These are phyloP conservation scores for Ochropacha duplaris DNA, from an alignment of 2,888 invertebrate genomes.

Conservation along the genomic window DNA sequence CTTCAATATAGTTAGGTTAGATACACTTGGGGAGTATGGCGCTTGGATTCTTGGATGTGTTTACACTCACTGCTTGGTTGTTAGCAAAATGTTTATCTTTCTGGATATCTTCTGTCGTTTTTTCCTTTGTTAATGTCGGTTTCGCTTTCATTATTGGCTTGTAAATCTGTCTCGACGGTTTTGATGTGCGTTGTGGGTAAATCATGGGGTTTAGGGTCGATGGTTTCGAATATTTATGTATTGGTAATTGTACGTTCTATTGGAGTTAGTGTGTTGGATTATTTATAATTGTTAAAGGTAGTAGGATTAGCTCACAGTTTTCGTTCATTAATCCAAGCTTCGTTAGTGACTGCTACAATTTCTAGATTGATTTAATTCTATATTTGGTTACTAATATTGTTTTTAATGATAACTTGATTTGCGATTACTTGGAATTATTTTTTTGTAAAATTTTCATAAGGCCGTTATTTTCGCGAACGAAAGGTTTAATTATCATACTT, in stretches of 20 bases:
- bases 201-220: constrained; percentile 18
- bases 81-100: constrained; percentile 65
- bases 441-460: too few species aligned
- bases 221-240: constrained; percentile 15
- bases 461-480: too few species aligned
- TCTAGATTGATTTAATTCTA: too few species aligned
- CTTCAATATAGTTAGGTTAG: constrained; percentile 15
- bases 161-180: constrained; percentile 55
- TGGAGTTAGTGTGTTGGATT: not conserved
- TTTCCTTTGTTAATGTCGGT: constrained; percentile 57
- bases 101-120: constrained; percentile 63
- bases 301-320: not conserved
- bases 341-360: too few species aligned
- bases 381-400: too few species aligned
- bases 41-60: constrained; percentile 47
- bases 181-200: constrained; percentile 26
- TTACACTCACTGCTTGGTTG: constrained; percentile 47
- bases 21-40: constrained; percentile 37
- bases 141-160: constrained; percentile 52
- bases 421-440: too few species aligned
- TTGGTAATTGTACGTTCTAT: constrained; percentile 6
- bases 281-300: not conserved
- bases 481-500: too few species aligned
- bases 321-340: too few species aligned
- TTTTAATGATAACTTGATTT: too few species aligned